Conservation (phyloP, 2,888 invertebrate species). For the Callyntrura guangdongensis region DNA sequence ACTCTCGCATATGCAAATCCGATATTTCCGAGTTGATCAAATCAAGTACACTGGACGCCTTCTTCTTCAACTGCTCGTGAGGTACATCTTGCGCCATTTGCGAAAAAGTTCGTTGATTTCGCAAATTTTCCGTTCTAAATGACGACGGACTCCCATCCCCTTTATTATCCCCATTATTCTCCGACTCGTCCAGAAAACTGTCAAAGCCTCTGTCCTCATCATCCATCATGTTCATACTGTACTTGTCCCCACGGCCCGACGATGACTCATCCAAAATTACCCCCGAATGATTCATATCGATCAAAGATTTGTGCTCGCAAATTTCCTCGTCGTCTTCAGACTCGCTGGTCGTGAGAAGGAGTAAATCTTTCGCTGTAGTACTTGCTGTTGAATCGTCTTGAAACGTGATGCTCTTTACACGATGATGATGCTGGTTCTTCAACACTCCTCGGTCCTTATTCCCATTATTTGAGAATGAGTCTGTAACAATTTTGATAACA, state of each 20-base stretch:
- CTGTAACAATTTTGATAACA: background rate
- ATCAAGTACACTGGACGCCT: slow-evolving; percentile 80
- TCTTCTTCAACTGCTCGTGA: slow-evolving; percentile 75
- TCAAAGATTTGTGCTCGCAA: slow-evolving; percentile 63
- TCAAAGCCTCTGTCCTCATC: slow-evolving; percentile 82
- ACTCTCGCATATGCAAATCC: slow-evolving; percentile 82
- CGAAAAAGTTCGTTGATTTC: slow-evolving; percentile 75
- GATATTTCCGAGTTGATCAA: slow-evolving; percentile 82
- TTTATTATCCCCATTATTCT: slow-evolving; percentile 46
- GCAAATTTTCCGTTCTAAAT: slow-evolving; percentile 59
- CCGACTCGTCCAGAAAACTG: slow-evolving; percentile 78
- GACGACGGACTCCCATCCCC: slow-evolving; percentile 50
- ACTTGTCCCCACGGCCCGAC: slow-evolving; percentile 15
- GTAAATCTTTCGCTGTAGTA: slow-evolving; percentile 46
- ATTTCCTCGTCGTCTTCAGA: slow-evolving; percentile 74
- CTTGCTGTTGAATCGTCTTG: slow-evolving; percentile 39
- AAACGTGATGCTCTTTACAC: slow-evolving; percentile 47
- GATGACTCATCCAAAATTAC: slow-evolving; percentile 35
- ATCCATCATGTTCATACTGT: slow-evolving; percentile 65
- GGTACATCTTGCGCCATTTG: slow-evolving; percentile 77
- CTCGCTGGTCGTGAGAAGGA: slow-evolving; percentile 60
- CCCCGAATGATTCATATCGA: slow-evolving; percentile 54
- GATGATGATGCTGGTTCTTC: slow-evolving; percentile 10
- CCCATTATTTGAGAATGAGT: slow-evolving; percentile 44
- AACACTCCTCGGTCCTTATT: slow-evolving; percentile 39